These are phyloP conservation scores for Pollicipes pollicipes DNA, from an alignment of 1,140 invertebrate genomes.

Conservation along the genomic window DNA sequence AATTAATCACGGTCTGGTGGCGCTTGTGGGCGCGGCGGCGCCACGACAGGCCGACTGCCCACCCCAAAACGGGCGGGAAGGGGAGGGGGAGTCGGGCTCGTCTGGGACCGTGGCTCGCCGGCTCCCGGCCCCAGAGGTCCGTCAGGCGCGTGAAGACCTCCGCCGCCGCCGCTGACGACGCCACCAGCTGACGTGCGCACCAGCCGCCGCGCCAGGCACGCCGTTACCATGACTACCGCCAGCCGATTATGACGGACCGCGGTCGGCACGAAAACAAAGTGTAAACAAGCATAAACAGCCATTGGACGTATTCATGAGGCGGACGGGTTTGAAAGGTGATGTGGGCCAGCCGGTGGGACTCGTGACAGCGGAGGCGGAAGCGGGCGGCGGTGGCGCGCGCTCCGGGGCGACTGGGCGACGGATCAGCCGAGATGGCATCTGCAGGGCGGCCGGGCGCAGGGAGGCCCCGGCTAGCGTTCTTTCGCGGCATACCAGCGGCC, in stretches of 20 bases:
- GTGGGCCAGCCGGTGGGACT: not conserved
- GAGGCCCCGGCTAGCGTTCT: not conserved
- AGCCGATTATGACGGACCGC: not conserved
- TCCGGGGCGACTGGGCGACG: not conserved
- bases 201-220: not conserved
- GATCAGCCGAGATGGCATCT: not conserved
- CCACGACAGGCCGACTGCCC: too few relatives aligned
- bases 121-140: too few relatives aligned
- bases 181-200: not conserved
- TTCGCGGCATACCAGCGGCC: too few relatives aligned
- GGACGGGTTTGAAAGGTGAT: not conserved
- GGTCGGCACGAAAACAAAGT: not conserved
- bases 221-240: not conserved
- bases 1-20: too few relatives aligned
- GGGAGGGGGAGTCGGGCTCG: too few relatives aligned
- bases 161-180: not conserved
- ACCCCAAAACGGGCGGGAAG: too few relatives aligned
- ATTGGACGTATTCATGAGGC: not conserved
- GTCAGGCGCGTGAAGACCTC: too few relatives aligned
- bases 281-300: slow-evolving; percentile 1
- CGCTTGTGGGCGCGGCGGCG: too few relatives aligned
- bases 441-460: too few relatives aligned
- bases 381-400: not conserved
- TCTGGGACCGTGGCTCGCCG: too few relatives aligned
- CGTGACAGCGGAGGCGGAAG: too few relatives aligned